These are phyloP conservation scores for Cantharis flavilabris DNA, from an alignment of 2,888 invertebrate genomes.

Conservation along the genomic window DNA sequence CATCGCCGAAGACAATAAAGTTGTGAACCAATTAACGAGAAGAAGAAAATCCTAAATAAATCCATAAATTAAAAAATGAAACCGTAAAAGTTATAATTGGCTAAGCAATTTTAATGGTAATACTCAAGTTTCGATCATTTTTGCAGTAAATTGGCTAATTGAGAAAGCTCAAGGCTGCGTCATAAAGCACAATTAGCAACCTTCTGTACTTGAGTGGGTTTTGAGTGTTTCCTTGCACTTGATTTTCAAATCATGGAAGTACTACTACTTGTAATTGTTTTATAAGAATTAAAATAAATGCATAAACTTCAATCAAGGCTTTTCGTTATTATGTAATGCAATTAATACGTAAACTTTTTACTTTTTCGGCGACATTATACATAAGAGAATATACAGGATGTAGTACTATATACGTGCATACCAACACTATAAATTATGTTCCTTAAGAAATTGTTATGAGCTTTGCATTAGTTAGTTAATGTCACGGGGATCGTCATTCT, in stretches of 20 bases:
- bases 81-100: background rate
- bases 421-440: background rate
- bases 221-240: constrained; percentile 37
- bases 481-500: background rate
- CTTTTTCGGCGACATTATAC: background rate
- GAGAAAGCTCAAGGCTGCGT: constrained; percentile 36
- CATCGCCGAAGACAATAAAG: background rate
- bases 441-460: background rate
- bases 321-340: background rate
- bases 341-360: background rate
- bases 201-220: constrained; percentile 38
- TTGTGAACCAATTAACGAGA: background rate
- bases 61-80: background rate
- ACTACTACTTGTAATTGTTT: constrained; percentile 7
- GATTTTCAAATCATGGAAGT: constrained; percentile 43
- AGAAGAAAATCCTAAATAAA: background rate
- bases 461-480: background rate
- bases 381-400: background rate
- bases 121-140: constrained; percentile 12
- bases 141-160: constrained; percentile 42
- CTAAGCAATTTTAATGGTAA: background rate
- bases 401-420: background rate
- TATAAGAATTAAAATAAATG: background rate
- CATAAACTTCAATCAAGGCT: background rate
- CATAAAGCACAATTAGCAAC: constrained; percentile 47